Evolutionary conservation across 92 coral and sea anemone species (phyloP).

Genomic region (Ricordea florida): DNA sequence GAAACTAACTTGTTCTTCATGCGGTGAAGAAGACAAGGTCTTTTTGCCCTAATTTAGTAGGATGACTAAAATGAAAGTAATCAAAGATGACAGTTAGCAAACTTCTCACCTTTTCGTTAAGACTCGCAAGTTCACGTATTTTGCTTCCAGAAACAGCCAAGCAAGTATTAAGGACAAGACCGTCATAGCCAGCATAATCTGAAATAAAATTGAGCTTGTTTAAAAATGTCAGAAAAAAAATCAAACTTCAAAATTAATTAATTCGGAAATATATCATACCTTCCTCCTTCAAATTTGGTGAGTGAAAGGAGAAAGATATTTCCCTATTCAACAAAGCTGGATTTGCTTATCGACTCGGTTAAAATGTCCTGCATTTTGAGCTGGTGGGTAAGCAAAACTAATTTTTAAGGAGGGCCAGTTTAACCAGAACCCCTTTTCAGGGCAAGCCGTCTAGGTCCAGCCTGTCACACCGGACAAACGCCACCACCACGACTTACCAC

Average conservation of each 20-base stretch:
- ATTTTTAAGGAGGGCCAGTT: neutral
- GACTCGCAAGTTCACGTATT: conserved; percentile 20
- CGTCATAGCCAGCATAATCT: conserved; percentile 70
- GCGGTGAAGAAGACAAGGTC: too few species aligned
- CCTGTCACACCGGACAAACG: neutral
- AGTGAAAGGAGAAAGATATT: too few species aligned
- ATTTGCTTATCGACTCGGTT: too few species aligned
- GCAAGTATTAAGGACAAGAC: conserved; percentile 41
- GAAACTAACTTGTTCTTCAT: too few species aligned
- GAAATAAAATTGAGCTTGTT: too few species aligned
- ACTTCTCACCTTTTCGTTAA: conserved; percentile 15
- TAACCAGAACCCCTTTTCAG: too few species aligned
- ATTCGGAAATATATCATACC: too few species aligned
- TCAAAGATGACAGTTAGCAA: neutral
- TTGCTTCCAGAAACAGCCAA: conserved; percentile 63
- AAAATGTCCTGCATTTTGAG: too few species aligned
- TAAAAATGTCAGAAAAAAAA: neutral
- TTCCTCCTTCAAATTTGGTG: too few species aligned
- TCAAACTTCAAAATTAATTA: neutral
- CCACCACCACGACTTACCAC: conserved; percentile 45
- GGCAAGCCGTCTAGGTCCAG: too few species aligned
- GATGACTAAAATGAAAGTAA: neutral
- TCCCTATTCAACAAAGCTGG: too few species aligned
- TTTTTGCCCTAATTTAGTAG: neutral
- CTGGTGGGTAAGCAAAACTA: neutral